Conservation (phyloP, 2,888 invertebrate genomes). For the Dicycla oo region DNA sequence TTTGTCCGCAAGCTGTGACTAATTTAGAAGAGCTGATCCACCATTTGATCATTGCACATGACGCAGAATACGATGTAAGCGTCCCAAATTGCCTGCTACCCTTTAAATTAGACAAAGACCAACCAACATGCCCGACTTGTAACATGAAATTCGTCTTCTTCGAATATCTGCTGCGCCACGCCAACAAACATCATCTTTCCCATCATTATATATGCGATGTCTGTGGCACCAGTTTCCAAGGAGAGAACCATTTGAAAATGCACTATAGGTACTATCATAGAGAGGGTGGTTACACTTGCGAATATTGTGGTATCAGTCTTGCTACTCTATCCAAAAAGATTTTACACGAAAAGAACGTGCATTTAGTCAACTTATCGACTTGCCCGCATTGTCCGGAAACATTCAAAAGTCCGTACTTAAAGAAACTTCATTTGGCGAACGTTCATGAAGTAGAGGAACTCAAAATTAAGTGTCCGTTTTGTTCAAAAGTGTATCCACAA, state of each 20-base stretch:
- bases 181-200: constrained; percentile 84
- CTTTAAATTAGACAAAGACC: constrained; percentile 83
- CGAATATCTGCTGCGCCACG: constrained; percentile 84
- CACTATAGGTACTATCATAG: constrained; percentile 86
- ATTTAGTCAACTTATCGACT: constrained; percentile 80
- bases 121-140: constrained; percentile 84
- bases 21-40: constrained; percentile 84
- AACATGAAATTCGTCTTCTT: constrained; percentile 85
- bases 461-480: constrained; percentile 86
- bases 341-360: constrained; percentile 86
- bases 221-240: constrained; percentile 87
- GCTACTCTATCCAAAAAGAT: constrained; percentile 84
- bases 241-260: constrained; percentile 87
- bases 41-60: constrained; percentile 86
- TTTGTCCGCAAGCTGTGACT: constrained; percentile 76
- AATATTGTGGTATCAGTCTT: constrained; percentile 87
- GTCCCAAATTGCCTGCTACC: constrained; percentile 85
- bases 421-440: constrained; percentile 85
- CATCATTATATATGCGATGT: constrained; percentile 88
- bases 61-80: constrained; percentile 84
- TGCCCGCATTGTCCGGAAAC: constrained; percentile 86
- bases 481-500: constrained; percentile 87
- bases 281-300: constrained; percentile 84
- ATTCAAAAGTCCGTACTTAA: constrained; percentile 85
- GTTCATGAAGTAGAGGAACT: constrained; percentile 85